Conservation (phyloP, 2,888 invertebrate genomes). For the Ochropacha duplaris region DNA sequence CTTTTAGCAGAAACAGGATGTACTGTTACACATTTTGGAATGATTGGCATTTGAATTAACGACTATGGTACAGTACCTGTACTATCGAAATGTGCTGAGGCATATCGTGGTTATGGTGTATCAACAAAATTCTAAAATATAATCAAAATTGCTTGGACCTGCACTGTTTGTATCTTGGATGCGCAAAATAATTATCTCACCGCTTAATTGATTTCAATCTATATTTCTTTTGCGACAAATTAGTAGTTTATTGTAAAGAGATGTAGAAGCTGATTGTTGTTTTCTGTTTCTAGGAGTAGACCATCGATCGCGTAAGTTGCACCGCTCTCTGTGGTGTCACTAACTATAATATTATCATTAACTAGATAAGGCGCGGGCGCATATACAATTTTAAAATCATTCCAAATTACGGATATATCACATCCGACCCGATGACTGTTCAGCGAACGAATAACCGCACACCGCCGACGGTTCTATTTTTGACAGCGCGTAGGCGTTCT, state of each 20-base stretch:
- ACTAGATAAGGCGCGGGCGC: slow-evolving; percentile 70
- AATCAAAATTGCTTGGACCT: slow-evolving; percentile 50
- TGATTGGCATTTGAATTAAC: slow-evolving; percentile 62
- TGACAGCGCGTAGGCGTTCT: slow-evolving; percentile 66
- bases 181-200: slow-evolving; percentile 69
- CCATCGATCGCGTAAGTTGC: slow-evolving; percentile 83
- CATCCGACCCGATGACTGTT: slow-evolving; percentile 56
- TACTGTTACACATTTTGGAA: slow-evolving; percentile 53
- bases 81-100: slow-evolving; percentile 32
- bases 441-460: slow-evolving; percentile 48
- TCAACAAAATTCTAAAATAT: slow-evolving; percentile 49
- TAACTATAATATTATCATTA: slow-evolving; percentile 75
- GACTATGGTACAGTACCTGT: slow-evolving; percentile 28
- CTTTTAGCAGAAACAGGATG: slow-evolving; percentile 61
- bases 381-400: slow-evolving; percentile 41
- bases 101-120: slow-evolving; percentile 26
- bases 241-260: slow-evolving; percentile 53
- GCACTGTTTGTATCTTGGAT: slow-evolving; percentile 66
- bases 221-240: slow-evolving; percentile 48
- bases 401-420: slow-evolving; percentile 47
- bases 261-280: slow-evolving; percentile 80
- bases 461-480: slow-evolving; percentile 63
- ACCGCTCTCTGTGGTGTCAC: slow-evolving; percentile 83
- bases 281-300: slow-evolving; percentile 84
- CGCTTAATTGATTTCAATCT: slow-evolving; percentile 58